These are phyloP conservation scores for Vanacampus margaritifer DNA, from an alignment of 2,113 vertebrate species.

Conservation along the genomic window DNA sequence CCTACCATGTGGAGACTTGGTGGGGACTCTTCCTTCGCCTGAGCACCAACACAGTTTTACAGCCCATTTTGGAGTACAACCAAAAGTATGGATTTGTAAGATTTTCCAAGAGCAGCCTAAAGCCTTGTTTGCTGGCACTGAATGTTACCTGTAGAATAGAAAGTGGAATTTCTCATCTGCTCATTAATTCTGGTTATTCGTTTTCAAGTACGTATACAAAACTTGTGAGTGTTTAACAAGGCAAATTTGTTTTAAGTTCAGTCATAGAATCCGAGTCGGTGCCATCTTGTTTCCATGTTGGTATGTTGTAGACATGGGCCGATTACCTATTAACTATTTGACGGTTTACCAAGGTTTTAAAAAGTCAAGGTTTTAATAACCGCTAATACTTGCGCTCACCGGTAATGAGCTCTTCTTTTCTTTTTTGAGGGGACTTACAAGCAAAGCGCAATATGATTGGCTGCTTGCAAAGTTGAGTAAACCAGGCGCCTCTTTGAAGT, in stretches of 20 bases:
- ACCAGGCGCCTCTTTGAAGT: no score
- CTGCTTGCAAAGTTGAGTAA: no score
- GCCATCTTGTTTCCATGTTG: neutral
- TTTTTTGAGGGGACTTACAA: no score
- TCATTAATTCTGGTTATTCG: conserved; percentile 2
- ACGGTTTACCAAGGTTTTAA: no score
- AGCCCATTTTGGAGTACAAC: neutral
- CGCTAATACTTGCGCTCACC: no score
- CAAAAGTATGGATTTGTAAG: conserved; percentile 31
- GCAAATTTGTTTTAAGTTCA: neutral
- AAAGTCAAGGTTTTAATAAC: no score
- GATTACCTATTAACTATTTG: no score
- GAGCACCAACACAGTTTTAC: conserved; percentile 20
- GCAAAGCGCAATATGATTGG: no score
- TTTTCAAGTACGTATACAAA: conserved; percentile 12
- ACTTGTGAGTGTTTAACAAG: conserved; percentile 3
- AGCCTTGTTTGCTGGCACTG: conserved; percentile 18
- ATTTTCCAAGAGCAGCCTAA: conserved; percentile 17
- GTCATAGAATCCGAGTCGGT: neutral
- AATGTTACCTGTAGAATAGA: conserved; percentile 18
- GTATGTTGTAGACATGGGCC: no score
- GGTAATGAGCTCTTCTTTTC: no score
- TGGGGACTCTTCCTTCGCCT: conserved; percentile 8
- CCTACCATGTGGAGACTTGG: conserved; percentile 14
- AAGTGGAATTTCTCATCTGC: conserved; percentile 26